Evolutionary conservation across 2,113 vertebrate species (phyloP), one percentile per base, ranked within the genome.

Genomic region (Electrona antarctica): DNA sequence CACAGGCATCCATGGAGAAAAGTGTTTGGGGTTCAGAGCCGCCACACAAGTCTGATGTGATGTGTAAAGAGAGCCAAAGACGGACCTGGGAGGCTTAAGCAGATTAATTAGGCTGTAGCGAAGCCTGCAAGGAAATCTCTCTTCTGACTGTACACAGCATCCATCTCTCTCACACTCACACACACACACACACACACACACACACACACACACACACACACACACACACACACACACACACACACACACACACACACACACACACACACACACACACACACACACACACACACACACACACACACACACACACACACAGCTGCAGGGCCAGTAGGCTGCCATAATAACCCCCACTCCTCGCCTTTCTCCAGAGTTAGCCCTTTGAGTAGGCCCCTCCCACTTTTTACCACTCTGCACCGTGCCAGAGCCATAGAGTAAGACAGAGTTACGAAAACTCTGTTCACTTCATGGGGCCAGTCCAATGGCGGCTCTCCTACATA

Each of bases 41-140:
- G 76, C 73, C 60, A 78, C 12, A 64, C 81, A 88, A 83, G 85
- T 87, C 82, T 80, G 83, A 86, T 85, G 85, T 80, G 83, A 86
- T 85, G 85, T 86, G 82, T 76, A 82, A 41, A 87, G 86, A 86
- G 80, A 69, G 81, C 74, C 72, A 77, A 81, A 90, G 88, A 89
- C 85, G 80, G 87, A 84, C 85, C 81, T 78, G 58, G 83, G 81
- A 80, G 88, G 82, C 89, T 90, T 90, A 89, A 89, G 89, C 64
- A 90, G 89, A 91, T 90, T 92, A 92, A 92, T 92, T 92, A 91
- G 85, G 79, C 85, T 87, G 87, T 83, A 89, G 87, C 78, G 56
- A 81, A 87, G 79, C 78, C 84, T 87, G 88, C 78, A 83, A 83
- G 86, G 82, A 87, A 87, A 86, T 85, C 86, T 82, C 76, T 85